Evolutionary conservation across 2,888 invertebrate species (phyloP).

Genomic region (Orthonychiurus folsomi): DNA sequence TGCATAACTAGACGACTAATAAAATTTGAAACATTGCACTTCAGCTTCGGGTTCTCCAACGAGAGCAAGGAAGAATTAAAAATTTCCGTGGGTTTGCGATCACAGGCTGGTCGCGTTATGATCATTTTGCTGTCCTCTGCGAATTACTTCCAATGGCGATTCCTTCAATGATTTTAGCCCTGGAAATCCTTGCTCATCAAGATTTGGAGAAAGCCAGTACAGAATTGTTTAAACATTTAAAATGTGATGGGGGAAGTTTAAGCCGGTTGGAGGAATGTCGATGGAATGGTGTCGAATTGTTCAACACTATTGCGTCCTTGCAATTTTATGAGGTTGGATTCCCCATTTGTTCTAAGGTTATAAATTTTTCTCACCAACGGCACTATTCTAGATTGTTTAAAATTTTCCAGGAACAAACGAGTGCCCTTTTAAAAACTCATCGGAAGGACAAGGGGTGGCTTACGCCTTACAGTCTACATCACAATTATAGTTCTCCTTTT

Average conservation of each 20-base stretch:
- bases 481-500: conserved; percentile 58
- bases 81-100: conserved; percentile 50
- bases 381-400: conserved; percentile 8
- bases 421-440: conserved; percentile 6
- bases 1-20: too few relatives aligned
- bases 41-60: conserved; percentile 8
- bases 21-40: too few relatives aligned
- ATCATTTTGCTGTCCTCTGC: conserved; percentile 46
- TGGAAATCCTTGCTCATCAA: conserved; percentile 47
- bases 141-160: conserved; percentile 45
- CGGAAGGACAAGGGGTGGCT: conserved; percentile 52
- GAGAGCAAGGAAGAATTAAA: conserved; percentile 27
- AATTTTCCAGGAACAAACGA: neutral
- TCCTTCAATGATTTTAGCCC: conserved; percentile 48
- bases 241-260: conserved; percentile 20
- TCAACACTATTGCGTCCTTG: conserved; percentile 13
- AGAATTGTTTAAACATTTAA: conserved; percentile 12
- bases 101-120: conserved; percentile 54
- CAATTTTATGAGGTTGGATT: conserved; percentile 17
- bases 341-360: neutral
- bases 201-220: conserved; percentile 10
- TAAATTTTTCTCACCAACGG: neutral
- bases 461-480: conserved; percentile 60
- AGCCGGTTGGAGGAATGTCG: conserved; percentile 20
- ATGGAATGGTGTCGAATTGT: conserved; percentile 26